Conservation (phyloP, 1,140 invertebrate genomes). For the Nebria ingens region DNA sequence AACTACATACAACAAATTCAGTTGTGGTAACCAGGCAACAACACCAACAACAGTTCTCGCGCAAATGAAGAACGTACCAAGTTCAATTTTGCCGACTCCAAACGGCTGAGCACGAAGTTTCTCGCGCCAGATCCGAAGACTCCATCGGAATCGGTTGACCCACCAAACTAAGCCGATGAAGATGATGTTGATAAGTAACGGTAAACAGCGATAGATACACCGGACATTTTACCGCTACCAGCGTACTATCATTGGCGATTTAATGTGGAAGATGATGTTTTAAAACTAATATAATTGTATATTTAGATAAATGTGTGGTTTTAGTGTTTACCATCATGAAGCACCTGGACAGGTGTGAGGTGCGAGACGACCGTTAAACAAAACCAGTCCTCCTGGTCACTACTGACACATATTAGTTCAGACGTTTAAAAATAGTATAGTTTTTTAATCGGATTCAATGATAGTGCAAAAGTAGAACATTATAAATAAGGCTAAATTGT, state of each 20-base stretch:
- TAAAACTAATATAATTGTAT: conserved; percentile 18
- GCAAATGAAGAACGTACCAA: background rate
- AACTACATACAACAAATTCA: too few species aligned
- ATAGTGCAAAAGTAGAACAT: too few species aligned
- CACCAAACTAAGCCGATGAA: background rate
- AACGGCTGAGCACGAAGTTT: background rate
- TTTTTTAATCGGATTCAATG: too few species aligned
- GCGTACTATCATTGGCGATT: background rate
- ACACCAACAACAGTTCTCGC: background rate
- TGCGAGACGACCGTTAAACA: background rate
- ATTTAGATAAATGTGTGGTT: background rate
- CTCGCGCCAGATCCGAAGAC: background rate
- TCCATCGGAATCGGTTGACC: background rate
- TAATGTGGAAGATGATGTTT: conserved; percentile 10
- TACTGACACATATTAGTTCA: conserved; percentile 1
- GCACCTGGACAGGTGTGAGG: background rate
- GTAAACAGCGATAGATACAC: background rate
- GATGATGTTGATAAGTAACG: background rate
- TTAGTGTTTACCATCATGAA: background rate
- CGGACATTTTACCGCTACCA: background rate
- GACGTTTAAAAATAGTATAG: background rate
- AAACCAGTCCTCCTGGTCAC: background rate
- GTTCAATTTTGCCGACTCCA: background rate
- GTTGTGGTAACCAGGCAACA: too few species aligned
- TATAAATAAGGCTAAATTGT: too few species aligned